Conservation (phyloP, 2,797 vertebrate genomes). For the Tamandua tetradactyla region DNA sequence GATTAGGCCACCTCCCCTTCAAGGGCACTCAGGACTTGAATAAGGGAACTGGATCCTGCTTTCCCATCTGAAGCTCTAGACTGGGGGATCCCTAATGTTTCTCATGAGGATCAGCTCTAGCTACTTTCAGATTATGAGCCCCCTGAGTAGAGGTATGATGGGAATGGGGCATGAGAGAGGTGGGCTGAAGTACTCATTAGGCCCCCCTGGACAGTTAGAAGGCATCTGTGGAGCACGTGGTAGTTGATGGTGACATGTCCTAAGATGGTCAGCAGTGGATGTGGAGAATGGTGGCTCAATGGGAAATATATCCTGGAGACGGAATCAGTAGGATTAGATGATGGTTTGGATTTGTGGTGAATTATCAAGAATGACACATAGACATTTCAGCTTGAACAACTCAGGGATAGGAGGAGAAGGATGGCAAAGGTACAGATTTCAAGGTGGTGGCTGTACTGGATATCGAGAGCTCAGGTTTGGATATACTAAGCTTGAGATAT, state of each 20-base stretch:
- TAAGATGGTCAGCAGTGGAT: neutral
- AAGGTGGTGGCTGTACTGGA: neutral
- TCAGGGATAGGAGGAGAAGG: neutral
- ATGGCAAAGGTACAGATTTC: neutral
- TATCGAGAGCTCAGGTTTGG: neutral
- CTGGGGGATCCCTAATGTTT: neutral
- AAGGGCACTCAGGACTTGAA: conserved; percentile 55
- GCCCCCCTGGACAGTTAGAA: neutral
- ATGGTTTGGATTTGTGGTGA: neutral
- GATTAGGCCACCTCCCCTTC: conserved; percentile 39
- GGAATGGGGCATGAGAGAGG: neutral
- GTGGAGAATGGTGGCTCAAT: neutral
- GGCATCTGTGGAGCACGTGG: neutral
- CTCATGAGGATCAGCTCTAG: neutral
- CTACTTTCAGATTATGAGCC: neutral
- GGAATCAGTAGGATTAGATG: neutral
- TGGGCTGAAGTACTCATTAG: neutral
- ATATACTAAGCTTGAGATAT: neutral
- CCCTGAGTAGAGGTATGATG: neutral
- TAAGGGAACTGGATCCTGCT: neutral
- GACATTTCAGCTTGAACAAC: neutral
- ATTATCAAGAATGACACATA: neutral
- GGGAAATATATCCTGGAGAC: neutral
- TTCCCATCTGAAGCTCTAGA: conserved; percentile 9
- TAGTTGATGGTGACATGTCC: neutral